Base-by-base conservation (phyloP, 2,888 invertebrate genomes). In the Drosophila pegasa region DNA sequence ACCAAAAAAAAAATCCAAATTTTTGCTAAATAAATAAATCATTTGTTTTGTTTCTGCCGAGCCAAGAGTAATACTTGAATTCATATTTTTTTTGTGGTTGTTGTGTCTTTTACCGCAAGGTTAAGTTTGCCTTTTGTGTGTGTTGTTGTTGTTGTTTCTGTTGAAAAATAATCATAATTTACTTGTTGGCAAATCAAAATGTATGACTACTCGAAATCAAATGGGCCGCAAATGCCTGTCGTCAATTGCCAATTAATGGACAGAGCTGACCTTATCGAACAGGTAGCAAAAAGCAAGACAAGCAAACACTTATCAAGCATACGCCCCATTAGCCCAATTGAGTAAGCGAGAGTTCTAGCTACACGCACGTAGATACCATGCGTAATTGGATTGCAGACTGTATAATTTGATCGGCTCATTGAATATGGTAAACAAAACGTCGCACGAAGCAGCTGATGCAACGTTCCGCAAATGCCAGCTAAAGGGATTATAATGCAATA, bases 171-270 rank as follows among this genome's bases (percentile, higher is more conserved):
- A 75, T 79, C 86, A 81, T 87, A 87, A 87, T 84, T 87, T 87
- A 87, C 71, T 86, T 88, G 88, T 88, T 79, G 83, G 83, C 76
- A 88, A 83, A 86, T 82, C 86, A 64, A 79, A 86, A 71, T 76
- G 80, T 74, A 52, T 66, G 72, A 76, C 80, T 65, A 72, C 80
- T 58, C 66, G 58, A 80, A 67, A 82, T 70, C 59, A 75, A 78
- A 64, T 62, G 64, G 71, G 61, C 82, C 63, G 83, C 78, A 84
- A 87, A 88, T 67, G 82, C 58, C 72, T 88, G 75, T 84, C 89
- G 82, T 87, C 89, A 84, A 84, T 84, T 88, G 83, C 78, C 85
- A 75, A 87, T 88, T 79, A 82, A 77, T 79, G 80, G 61, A 59
- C 69, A 78, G 70, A 78, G 70, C 66, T 85, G 88, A 89, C 89